Percentiles rank a stretch among this genome's conserved stretches.
Evolutionary conservation across 2,113 vertebrate species (phyloP).

Genomic region (Rhea pennata): DNA sequence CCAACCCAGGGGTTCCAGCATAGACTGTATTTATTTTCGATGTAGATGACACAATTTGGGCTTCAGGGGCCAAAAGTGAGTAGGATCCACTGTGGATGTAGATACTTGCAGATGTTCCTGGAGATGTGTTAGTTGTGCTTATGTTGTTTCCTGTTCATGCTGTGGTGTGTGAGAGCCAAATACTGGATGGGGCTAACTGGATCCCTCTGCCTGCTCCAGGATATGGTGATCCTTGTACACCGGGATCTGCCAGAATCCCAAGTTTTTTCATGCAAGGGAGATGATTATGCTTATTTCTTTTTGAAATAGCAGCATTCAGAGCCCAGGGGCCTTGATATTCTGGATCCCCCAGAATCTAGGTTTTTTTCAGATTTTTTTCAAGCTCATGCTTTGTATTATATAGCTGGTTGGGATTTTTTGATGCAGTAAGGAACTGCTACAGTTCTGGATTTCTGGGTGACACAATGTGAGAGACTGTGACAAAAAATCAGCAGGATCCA

Average conservation of each 20-base stretch:
- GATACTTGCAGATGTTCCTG: fast-evolving
- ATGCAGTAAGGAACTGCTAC: background rate
- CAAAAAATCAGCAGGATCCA: background rate
- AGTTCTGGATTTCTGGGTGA: background rate
- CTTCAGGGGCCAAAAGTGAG: background rate
- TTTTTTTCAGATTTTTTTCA: background rate
- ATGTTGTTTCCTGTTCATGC: background rate
- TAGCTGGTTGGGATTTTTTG: background rate
- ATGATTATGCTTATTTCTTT: background rate
- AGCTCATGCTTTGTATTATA: background rate
- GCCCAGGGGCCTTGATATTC: background rate
- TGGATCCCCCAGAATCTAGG: background rate
- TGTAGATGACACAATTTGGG: background rate
- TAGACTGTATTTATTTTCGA: background rate
- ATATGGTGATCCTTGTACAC: background rate
- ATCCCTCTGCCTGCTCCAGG: background rate
- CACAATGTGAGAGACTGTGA: background rate
- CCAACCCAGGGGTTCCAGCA: background rate
- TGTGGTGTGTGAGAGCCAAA: background rate
- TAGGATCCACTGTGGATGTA: background rate
- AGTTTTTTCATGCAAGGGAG: background rate
- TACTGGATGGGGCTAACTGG: background rate
- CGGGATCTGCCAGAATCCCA: background rate
- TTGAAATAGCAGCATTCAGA: background rate
- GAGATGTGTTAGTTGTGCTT: background rate